A percentile compares a stretch with the other conserved stretches of the same genome.
These are phyloP conservation scores for Chrysoperla carnea DNA, from an alignment of 1,140 invertebrate species.

Conservation along the genomic window DNA sequence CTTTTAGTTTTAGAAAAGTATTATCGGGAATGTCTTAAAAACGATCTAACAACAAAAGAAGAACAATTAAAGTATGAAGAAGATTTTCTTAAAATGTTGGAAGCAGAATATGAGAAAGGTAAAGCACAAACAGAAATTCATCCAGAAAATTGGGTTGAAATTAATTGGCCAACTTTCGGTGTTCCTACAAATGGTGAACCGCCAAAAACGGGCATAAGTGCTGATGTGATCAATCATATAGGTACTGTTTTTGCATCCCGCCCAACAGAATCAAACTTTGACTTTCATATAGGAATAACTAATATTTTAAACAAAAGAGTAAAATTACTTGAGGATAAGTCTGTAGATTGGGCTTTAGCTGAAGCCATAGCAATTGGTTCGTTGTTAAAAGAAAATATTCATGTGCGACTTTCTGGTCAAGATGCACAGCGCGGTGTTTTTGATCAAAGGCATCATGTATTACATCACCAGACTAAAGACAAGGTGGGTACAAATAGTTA, in stretches of 20 bases:
- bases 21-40: conserved; percentile 49
- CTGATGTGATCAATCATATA: conserved; percentile 45
- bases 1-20: conserved; percentile 48
- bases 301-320: conserved; percentile 37
- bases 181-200: conserved; percentile 22
- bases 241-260: conserved; percentile 43
- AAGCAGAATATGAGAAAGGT: conserved; percentile 55
- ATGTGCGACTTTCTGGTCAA: conserved; percentile 56
- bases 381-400: conserved; percentile 38
- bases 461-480: conserved; percentile 64
- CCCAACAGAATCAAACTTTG: conserved; percentile 38
- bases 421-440: conserved; percentile 66
- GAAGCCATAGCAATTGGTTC: conserved; percentile 71
- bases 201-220: conserved; percentile 44
- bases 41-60: conserved; percentile 49
- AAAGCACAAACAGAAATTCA: conserved; percentile 33
- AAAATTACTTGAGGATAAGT: conserved; percentile 44
- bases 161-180: conserved; percentile 60
- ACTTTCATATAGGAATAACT: conserved; percentile 41
- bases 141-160: conserved; percentile 65
- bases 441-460: conserved; percentile 46
- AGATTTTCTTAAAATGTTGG: conserved; percentile 54
- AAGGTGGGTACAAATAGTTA: conserved; percentile 30
- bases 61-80: conserved; percentile 46
- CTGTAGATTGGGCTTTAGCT: conserved; percentile 69